These are phyloP conservation scores for Cepaea nemoralis DNA, from an alignment of 1,140 invertebrate genomes.

Conservation along the genomic window DNA sequence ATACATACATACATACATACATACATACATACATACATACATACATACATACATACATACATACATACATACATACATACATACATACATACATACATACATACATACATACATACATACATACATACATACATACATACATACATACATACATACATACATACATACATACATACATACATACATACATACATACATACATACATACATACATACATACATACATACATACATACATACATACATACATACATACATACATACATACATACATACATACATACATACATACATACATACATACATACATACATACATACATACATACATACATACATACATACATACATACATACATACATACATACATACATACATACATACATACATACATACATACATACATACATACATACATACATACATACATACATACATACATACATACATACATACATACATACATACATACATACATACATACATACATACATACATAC, in stretches of 20 bases:
- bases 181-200: conserved; percentile 12
- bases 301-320: neutral
- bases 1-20: conserved; percentile 1
- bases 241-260: conserved; percentile 19
- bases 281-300: conserved; percentile 14
- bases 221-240: conserved; percentile 12
- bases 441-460: conserved; percentile 16
- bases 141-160: conserved; percentile 5
- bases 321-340: conserved; percentile 21
- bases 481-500: neutral
- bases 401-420: neutral
- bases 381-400: neutral
- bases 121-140: conserved; percentile 14
- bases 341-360: neutral
- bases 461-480: conserved; percentile 6
- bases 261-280: conserved; percentile 1
- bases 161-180: neutral
- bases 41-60: conserved; percentile 23
- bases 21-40: conserved; percentile 22
- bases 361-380: neutral
- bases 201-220: conserved; percentile 1
- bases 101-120: conserved; percentile 9
- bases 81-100: conserved; percentile 15
- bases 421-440: neutral
- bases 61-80: conserved; percentile 23